Base-by-base conservation (phyloP, 2,888 invertebrate genomes). In the Hirtodrosophila duncani region DNA sequence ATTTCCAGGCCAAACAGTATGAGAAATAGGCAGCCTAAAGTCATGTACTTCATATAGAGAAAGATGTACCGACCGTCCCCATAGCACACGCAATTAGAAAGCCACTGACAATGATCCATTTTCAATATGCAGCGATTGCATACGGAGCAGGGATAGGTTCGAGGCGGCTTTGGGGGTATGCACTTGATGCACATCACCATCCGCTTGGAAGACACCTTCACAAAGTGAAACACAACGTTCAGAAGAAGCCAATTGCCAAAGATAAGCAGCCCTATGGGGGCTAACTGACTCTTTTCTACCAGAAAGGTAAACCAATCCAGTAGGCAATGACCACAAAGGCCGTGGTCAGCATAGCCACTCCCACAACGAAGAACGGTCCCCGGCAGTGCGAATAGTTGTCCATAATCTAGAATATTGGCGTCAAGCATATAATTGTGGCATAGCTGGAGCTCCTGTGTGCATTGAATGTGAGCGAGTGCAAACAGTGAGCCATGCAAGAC, bases 51-150 rank as follows among this genome's bases (percentile, higher is more conserved):
- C 93, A 98, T 97, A 85, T 96, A 98, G 39, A 97, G 89, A 85
- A 94, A 97, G 87, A 98, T 98, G 85, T 97, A 94, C 41, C 98
- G 90, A 81, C 98, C 97, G 86, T 99, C 99, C 80, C 90, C 92
- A 85, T 94, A 94, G 0, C 99, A 99, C 11, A 99, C 95, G 85
- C 99, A 99, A 86, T 98, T 98, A 86, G 99, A 98, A 20, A 99
- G 89, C 98, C 98, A 99, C 3, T 98, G 98, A 83, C 98, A 98
- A 87, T 98, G 98, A 87, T 98, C 97, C 98, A 98, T 98, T 82
- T 94, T 96, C 0, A 98, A 89, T 43, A 98, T 90, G 84, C 98
- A 98, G 65, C 90, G 91, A 82, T 96, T 95, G 84, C 98, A 98
- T 5, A 98, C 93, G 2, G 96, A 96, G 82, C 98, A 98, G 84